Evolutionary conservation across 2,888 invertebrate species (phyloP).

Genomic region (Habroteleia sp.): DNA sequence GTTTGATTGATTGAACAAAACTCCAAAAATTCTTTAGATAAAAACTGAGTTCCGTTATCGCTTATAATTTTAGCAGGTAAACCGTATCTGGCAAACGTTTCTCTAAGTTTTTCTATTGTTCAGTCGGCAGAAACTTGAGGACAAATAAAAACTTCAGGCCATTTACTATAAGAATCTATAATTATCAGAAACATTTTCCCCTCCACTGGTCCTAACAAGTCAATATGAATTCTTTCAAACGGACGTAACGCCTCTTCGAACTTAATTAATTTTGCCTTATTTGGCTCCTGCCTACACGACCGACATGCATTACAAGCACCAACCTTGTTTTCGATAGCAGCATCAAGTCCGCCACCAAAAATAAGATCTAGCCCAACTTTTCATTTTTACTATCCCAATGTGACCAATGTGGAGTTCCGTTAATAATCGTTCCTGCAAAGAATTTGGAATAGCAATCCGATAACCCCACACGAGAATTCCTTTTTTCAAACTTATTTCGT

Average conservation of each 20-base stretch:
- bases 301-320: constrained; percentile 51
- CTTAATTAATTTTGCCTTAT: constrained; percentile 40
- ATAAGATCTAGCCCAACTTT: constrained; percentile 55
- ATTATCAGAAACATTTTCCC: constrained; percentile 51
- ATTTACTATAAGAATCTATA: constrained; percentile 62
- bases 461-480: constrained; percentile 31
- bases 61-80: constrained; percentile 43
- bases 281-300: constrained; percentile 38
- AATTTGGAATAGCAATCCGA: constrained; percentile 25
- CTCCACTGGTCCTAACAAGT: constrained; percentile 57
- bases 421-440: not conserved
- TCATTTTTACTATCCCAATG: constrained; percentile 63
- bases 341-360: constrained; percentile 69
- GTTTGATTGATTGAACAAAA: constrained; percentile 13
- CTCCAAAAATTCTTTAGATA: constrained; percentile 23
- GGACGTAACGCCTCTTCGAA: constrained; percentile 44
- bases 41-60: constrained; percentile 64
- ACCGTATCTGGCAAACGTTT: constrained; percentile 54
- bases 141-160: constrained; percentile 62
- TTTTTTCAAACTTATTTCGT: constrained; percentile 11
- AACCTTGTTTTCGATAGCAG: constrained; percentile 34
- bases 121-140: constrained; percentile 9
- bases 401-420: constrained; percentile 61
- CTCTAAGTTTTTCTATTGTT: constrained; percentile 48
- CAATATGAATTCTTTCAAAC: constrained; percentile 55